Percentiles rank a stretch among this genome's conserved stretches.
These are phyloP conservation scores for Drosophila quadrilineata DNA, from an alignment of 1,140 invertebrate genomes.

Conservation along the genomic window DNA sequence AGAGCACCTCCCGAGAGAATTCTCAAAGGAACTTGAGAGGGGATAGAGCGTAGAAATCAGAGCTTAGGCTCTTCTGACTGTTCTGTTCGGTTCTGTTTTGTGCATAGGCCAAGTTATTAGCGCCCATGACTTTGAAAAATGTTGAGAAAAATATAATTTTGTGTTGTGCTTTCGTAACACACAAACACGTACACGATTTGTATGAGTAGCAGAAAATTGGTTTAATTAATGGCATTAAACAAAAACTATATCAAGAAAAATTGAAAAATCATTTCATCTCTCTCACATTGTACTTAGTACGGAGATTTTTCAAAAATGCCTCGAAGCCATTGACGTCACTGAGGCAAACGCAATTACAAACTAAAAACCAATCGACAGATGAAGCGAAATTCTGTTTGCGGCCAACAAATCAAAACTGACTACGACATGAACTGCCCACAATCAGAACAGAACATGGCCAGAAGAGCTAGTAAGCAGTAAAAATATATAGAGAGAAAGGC, in stretches of 20 bases:
- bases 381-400: conserved; percentile 29
- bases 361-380: conserved; percentile 71
- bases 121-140: conserved; percentile 64
- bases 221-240: conserved; percentile 72
- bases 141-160: conserved; percentile 14
- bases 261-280: conserved; percentile 64
- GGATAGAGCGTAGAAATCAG: conserved; percentile 14
- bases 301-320: conserved; percentile 17
- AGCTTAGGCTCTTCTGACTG: conserved; percentile 14
- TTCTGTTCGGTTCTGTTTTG: too few species aligned
- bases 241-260: conserved; percentile 75
- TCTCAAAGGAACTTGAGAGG: conserved; percentile 16
- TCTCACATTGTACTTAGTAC: conserved; percentile 32
- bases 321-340: conserved; percentile 60
- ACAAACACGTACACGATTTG: conserved; percentile 1
- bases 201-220: conserved; percentile 40
- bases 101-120: conserved; percentile 44
- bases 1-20: conserved; percentile 20
- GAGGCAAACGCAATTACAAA: conserved; percentile 62
- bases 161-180: too few species aligned
- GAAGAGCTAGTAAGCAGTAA: conserved; percentile 4
- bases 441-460: not conserved
- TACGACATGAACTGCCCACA: conserved; percentile 30
- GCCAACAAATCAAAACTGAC: conserved; percentile 37
- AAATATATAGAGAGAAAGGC: not conserved